These are phyloP conservation scores for Tapirus indicus DNA, from an alignment of 2,797 vertebrate species.

Conservation along the genomic window DNA sequence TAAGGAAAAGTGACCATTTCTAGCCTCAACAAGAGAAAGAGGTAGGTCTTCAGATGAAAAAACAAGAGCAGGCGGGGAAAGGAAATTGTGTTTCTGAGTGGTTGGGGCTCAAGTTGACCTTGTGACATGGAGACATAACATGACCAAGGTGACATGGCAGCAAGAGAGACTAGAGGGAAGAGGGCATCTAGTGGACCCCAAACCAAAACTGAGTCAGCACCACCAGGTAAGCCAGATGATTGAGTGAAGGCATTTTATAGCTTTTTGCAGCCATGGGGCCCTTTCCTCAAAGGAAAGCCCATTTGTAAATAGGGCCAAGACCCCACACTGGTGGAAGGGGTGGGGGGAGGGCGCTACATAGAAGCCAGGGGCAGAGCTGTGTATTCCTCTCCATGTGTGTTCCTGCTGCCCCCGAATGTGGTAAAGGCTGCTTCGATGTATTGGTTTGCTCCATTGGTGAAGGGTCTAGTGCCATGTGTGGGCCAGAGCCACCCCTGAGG, in stretches of 20 bases:
- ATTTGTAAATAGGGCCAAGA: not conserved
- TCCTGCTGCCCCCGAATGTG: rapidly evolving
- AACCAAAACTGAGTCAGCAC: not conserved
- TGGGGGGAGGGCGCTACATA: rapidly evolving
- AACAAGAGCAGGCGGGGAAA: not conserved
- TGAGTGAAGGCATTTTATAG: not conserved
- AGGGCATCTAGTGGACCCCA: not conserved
- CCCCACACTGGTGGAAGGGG: too few relatives aligned
- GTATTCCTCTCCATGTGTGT: not conserved
- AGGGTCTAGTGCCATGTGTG: rapidly evolving
- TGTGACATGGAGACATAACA: not conserved
- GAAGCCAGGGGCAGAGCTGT: not conserved
- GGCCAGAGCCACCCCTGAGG: not conserved
- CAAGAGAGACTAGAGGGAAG: not conserved
- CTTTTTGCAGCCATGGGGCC: not conserved
- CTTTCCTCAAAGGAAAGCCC: not conserved
- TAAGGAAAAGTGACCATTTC: not conserved
- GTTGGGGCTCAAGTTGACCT: not conserved
- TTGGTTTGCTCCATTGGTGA: not conserved
- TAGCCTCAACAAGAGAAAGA: not conserved
- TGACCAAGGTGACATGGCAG: not conserved
- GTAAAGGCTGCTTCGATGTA: too few relatives aligned
- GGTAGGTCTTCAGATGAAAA: not conserved
- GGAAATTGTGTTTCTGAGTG: not conserved
- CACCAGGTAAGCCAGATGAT: not conserved